phyloP scores from a whole-genome alignment of 2,113 vertebrate species.

The Atherinomorus stipes region DNA sequence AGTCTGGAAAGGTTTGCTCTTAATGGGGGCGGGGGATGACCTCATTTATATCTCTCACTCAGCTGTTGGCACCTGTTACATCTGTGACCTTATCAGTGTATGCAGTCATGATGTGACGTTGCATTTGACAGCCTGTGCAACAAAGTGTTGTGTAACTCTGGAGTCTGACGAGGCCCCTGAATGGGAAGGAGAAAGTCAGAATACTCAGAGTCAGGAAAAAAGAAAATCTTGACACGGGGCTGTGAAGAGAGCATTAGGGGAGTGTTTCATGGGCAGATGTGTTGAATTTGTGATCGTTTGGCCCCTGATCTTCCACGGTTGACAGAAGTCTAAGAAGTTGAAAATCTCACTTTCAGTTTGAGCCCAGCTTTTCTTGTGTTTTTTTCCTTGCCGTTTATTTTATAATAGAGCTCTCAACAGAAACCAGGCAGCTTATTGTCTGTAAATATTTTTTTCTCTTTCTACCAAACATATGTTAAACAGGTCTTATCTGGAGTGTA shows the following conservation, averaged over 20 bases:
- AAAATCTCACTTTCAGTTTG: slow-evolving; percentile 34
- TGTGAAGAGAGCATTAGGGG: slow-evolving; percentile 6
- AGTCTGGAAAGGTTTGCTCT: not conserved
- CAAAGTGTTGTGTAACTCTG: slow-evolving; percentile 26
- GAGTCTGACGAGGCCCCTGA: slow-evolving; percentile 14
- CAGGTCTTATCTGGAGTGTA: too few relatives aligned
- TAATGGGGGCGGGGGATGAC: not conserved
- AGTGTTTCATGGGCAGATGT: slow-evolving; percentile 19
- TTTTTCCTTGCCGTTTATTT: slow-evolving; percentile 26
- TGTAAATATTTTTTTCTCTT: too few relatives aligned
- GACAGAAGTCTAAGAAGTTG: slow-evolving; percentile 11
- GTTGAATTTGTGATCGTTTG: slow-evolving; percentile 14
- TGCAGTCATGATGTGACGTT: slow-evolving; percentile 21
- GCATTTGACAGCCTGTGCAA: slow-evolving; percentile 17
- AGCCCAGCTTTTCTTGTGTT: slow-evolving; percentile 44
- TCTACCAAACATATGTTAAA: too few relatives aligned
- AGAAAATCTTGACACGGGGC: slow-evolving; percentile 15
- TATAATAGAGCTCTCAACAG: not conserved
- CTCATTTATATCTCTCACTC: not conserved
- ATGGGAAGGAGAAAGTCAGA: slow-evolving; percentile 12
- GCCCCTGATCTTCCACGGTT: slow-evolving; percentile 7
- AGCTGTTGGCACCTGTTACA: not conserved
- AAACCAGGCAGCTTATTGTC: too few relatives aligned
- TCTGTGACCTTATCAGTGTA: not conserved
- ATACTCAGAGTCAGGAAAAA: slow-evolving; percentile 1